Conservation (phyloP, 2,888 invertebrate species). For the Amphipoea oculea region DNA sequence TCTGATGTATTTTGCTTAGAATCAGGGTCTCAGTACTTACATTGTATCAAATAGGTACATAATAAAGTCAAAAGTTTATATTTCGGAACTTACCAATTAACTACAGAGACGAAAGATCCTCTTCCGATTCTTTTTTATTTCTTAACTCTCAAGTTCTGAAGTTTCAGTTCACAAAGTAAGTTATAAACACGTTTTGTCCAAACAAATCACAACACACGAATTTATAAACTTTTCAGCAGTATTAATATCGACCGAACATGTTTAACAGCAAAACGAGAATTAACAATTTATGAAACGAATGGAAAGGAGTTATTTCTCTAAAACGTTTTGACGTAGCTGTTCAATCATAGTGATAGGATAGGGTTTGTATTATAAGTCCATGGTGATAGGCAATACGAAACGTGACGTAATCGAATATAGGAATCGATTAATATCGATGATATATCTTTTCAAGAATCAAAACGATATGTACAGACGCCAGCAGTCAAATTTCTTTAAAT, state of each 20-base stretch:
- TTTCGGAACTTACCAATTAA: conserved; percentile 26
- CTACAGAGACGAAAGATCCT: neutral
- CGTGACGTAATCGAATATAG: conserved; percentile 13
- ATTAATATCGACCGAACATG: neutral
- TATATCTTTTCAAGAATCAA: neutral
- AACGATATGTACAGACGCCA: neutral
- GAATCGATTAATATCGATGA: conserved; percentile 13
- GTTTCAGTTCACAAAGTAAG: neutral
- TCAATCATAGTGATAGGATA: conserved; percentile 47
- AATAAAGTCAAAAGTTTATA: neutral
- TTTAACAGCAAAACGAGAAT: conserved; percentile 16
- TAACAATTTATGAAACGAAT: neutral
- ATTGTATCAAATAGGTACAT: neutral
- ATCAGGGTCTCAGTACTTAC: neutral
- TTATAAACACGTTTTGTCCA: neutral
- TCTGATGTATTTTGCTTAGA: neutral
- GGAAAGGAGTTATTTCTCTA: neutral
- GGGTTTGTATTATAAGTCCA: too few species aligned
- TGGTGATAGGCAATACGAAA: conserved; percentile 46
- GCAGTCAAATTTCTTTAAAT: too few species aligned
- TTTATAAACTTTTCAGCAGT: conserved; percentile 3
- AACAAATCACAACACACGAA: conserved; percentile 29
- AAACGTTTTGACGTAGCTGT: conserved; percentile 23
- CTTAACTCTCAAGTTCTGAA: neutral
- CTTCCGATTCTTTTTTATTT: neutral